Percentiles rank a stretch among this genome's conserved stretches.
phyloP scores from a whole-genome alignment of 2,888 invertebrate species.

The Mythimna loreyi region DNA sequence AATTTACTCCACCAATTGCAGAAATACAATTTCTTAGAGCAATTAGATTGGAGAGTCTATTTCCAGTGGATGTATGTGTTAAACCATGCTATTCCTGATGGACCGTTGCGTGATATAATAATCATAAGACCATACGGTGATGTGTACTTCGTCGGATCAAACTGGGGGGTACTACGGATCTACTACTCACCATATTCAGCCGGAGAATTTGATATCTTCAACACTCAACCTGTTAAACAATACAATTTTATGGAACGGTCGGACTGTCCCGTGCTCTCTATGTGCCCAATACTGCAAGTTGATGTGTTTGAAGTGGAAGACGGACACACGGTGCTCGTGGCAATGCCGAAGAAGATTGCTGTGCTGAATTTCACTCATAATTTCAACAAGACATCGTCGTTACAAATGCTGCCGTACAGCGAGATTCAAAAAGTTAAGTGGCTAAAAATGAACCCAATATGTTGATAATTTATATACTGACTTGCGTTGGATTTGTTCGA shows the following conservation, averaged over 20 bases:
- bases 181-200: conserved; percentile 76
- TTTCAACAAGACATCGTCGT: conserved; percentile 66
- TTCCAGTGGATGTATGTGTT: conserved; percentile 78
- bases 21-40: conserved; percentile 78
- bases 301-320: conserved; percentile 78
- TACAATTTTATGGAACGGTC: conserved; percentile 79
- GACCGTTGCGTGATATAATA: conserved; percentile 75
- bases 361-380: conserved; percentile 76
- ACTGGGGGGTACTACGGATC: conserved; percentile 78
- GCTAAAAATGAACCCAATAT: conserved; percentile 23
- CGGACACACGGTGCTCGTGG: conserved; percentile 80
- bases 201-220: conserved; percentile 77
- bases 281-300: conserved; percentile 79
- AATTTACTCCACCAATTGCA: conserved; percentile 71
- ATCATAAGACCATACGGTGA: conserved; percentile 79
- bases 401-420: conserved; percentile 69
- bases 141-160: conserved; percentile 80
- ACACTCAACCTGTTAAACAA: conserved; percentile 75
- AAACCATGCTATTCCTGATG: conserved; percentile 72
- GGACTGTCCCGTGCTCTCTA: conserved; percentile 77
- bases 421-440: conserved; percentile 36
- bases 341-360: conserved; percentile 83
- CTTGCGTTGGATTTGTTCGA: no score
- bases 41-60: conserved; percentile 79
- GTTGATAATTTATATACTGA: conserved; percentile 9